Evolutionary conservation across 2,797 vertebrate species (phyloP).

Genomic region (Petrocephalus sullivani): DNA sequence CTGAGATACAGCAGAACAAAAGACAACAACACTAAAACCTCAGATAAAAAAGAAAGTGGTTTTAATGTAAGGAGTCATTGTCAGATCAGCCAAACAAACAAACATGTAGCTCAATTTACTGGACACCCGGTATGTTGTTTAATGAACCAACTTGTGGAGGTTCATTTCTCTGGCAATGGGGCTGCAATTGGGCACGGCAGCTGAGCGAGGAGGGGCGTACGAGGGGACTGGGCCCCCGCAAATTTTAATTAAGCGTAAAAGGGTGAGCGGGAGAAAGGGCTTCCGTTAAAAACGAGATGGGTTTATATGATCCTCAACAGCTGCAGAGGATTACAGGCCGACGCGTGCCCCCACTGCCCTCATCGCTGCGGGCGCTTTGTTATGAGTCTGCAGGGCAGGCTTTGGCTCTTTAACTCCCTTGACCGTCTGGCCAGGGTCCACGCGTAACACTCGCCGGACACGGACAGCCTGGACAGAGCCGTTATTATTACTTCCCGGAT

Average conservation of each 20-base stretch:
- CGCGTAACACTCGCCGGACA: neutral
- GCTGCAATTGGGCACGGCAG: neutral
- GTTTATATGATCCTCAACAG: conserved; percentile 23
- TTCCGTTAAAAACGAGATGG: conserved; percentile 20
- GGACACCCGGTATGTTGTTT: neutral
- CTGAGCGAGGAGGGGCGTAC: neutral
- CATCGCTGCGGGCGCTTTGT: neutral
- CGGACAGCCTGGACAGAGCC: neutral
- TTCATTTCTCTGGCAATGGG: neutral
- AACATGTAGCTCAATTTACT: neutral
- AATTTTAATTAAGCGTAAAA: conserved; percentile 5
- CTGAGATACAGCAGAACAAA: too few species aligned
- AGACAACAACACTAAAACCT: neutral
- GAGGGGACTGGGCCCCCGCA: neutral
- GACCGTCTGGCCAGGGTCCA: neutral
- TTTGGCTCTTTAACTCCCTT: neutral
- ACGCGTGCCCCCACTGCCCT: neutral
- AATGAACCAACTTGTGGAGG: neutral
- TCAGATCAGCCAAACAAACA: neutral
- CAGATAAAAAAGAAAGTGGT: neutral
- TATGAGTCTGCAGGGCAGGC: neutral
- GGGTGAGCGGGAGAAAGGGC: neutral
- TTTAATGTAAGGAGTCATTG: neutral
- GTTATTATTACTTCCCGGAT: neutral
- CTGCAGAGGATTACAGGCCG: neutral